These are phyloP conservation scores for Potorous gilbertii DNA, from an alignment of 2,797 vertebrate genomes.

Conservation along the genomic window DNA sequence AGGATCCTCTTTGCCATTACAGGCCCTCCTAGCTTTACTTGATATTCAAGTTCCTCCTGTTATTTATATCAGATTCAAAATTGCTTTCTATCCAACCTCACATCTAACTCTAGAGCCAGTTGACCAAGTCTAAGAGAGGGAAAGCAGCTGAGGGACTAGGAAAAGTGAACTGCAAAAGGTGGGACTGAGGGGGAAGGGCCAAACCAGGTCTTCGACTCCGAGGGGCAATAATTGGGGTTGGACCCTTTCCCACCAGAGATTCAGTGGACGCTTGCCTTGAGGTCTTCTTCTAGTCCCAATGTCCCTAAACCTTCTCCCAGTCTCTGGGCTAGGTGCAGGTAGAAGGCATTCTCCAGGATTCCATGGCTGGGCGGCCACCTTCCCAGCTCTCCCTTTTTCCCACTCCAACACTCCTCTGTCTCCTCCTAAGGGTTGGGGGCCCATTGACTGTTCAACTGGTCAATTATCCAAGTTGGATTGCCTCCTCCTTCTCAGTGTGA, in stretches of 20 bases:
- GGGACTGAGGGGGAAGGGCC: no score
- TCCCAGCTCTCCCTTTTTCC: background rate
- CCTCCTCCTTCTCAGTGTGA: background rate
- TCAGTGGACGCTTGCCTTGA: background rate
- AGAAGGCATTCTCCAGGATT: background rate
- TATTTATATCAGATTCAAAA: background rate
- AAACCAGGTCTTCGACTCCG: background rate
- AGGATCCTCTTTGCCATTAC: no score
- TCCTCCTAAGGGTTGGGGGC: background rate
- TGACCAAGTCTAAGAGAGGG: background rate
- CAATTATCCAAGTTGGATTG: background rate
- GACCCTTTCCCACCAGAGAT: background rate
- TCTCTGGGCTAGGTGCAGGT: background rate
- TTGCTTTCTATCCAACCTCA: background rate
- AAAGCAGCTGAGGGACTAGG: no score
- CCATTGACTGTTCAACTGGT: background rate
- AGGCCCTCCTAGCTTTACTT: background rate
- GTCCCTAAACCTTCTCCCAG: background rate
- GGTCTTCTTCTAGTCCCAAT: background rate
- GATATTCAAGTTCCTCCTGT: background rate
- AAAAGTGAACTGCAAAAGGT: background rate
- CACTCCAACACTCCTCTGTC: background rate
- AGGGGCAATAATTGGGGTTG: background rate
- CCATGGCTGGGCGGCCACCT: background rate
- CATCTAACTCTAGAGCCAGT: background rate